Conservation (phyloP, 2,797 vertebrate genomes). For the Gadopsis bispinosus region DNA sequence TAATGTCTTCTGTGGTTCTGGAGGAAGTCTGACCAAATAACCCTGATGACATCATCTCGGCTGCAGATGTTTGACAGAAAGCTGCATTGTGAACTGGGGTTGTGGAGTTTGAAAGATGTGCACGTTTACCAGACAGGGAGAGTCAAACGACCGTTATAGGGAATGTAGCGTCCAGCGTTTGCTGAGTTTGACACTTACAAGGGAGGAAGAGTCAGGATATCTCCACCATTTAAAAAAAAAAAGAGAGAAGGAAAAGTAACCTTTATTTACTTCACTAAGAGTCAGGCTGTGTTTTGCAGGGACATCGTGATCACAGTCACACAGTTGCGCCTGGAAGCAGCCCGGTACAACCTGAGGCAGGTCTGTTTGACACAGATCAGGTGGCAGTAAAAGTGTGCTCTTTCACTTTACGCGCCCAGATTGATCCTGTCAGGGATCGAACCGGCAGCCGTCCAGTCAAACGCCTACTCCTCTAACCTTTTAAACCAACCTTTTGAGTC, state of each 20-base stretch:
- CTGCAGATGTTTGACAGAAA: conserved; percentile 41
- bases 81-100: conserved; percentile 50
- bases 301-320: background rate
- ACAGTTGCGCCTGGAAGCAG: background rate
- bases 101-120: conserved; percentile 62
- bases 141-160: conserved; percentile 7
- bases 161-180: conserved; percentile 5
- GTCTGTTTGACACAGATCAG: background rate
- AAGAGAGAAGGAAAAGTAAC: background rate
- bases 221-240: background rate
- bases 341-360: background rate
- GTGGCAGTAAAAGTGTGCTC: too few relatives aligned
- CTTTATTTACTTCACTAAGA: background rate
- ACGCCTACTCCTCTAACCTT: background rate
- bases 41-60: conserved; percentile 40
- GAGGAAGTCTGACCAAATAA: conserved; percentile 40
- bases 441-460: background rate
- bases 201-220: background rate
- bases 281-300: background rate
- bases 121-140: background rate
- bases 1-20: conserved; percentile 8
- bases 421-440: background rate
- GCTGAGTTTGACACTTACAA: background rate
- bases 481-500: background rate
- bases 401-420: background rate